phyloP scores from a whole-genome alignment of 2,888 invertebrate genomes.

The Tiliacea citrago region DNA sequence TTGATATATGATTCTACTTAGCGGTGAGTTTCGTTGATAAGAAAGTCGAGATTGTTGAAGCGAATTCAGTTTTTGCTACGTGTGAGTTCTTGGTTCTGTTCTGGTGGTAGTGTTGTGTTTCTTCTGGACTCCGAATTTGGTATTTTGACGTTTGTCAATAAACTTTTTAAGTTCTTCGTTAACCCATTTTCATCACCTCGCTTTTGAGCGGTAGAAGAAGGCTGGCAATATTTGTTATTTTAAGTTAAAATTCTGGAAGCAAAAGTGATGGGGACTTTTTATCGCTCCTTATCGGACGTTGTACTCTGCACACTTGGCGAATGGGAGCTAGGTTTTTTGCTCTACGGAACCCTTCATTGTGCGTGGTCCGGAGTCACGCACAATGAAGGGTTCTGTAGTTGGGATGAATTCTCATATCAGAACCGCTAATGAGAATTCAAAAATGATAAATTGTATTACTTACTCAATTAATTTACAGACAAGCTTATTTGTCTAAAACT shows the following conservation, averaged over 20 bases:
- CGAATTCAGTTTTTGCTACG: constrained; percentile 53
- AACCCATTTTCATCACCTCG: background rate
- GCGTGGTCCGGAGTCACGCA: too few species aligned
- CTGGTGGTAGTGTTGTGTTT: background rate
- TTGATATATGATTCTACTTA: constrained; percentile 62
- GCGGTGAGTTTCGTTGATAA: constrained; percentile 42
- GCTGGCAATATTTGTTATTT: background rate
- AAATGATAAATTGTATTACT: background rate
- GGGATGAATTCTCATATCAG: background rate
- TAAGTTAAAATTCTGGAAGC: background rate
- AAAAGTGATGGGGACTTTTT: background rate
- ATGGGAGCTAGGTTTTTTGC: background rate
- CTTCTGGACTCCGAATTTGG: background rate
- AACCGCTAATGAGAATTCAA: too few species aligned
- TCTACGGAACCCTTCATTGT: too few species aligned
- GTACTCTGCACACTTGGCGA: background rate
- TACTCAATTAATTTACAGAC: background rate
- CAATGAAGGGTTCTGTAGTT: too few species aligned
- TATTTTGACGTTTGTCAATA: background rate
- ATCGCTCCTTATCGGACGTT: background rate
- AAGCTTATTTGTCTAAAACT: constrained; percentile 3
- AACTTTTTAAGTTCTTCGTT: background rate
- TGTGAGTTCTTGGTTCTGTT: constrained; percentile 48
- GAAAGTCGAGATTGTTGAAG: constrained; percentile 38
- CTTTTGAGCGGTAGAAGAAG: background rate